phyloP scores from a whole-genome alignment of 2,113 vertebrate genomes.

The Leucosticte australis region DNA sequence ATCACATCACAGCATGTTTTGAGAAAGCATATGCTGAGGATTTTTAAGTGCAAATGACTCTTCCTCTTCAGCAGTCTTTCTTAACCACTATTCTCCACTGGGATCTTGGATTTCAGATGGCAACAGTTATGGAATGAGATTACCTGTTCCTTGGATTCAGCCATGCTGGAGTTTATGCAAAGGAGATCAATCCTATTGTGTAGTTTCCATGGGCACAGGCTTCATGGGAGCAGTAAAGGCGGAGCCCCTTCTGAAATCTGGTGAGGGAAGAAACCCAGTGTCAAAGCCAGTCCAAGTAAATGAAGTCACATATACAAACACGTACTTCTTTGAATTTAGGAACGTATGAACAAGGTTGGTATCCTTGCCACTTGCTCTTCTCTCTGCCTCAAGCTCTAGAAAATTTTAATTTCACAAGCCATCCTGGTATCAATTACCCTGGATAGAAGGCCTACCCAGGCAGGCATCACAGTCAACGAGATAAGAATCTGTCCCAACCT shows the following conservation, averaged over 20 bases:
- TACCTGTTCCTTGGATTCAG: neutral
- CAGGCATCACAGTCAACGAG: neutral
- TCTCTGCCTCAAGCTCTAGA: neutral
- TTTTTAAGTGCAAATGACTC: neutral
- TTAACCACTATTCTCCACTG: neutral
- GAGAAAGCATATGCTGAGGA: neutral
- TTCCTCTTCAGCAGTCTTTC: neutral
- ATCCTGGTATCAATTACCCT: neutral
- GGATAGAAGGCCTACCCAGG: neutral
- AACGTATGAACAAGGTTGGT: neutral
- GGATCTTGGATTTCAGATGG: neutral
- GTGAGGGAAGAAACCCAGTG: neutral
- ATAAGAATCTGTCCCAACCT: neutral
- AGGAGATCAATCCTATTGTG: neutral
- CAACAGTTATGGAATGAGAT: neutral
- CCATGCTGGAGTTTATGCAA: neutral
- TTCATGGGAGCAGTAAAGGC: neutral
- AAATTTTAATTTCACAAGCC: neutral
- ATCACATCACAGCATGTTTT: neutral
- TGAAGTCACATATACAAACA: neutral
- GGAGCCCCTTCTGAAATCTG: neutral
- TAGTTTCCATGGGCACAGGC: neutral
- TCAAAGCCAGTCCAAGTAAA: neutral
- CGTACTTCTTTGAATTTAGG: neutral
- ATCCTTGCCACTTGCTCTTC: neutral